These are phyloP conservation scores for Semibalanus balanoides DNA, from an alignment of 1,140 invertebrate genomes.

Conservation along the genomic window DNA sequence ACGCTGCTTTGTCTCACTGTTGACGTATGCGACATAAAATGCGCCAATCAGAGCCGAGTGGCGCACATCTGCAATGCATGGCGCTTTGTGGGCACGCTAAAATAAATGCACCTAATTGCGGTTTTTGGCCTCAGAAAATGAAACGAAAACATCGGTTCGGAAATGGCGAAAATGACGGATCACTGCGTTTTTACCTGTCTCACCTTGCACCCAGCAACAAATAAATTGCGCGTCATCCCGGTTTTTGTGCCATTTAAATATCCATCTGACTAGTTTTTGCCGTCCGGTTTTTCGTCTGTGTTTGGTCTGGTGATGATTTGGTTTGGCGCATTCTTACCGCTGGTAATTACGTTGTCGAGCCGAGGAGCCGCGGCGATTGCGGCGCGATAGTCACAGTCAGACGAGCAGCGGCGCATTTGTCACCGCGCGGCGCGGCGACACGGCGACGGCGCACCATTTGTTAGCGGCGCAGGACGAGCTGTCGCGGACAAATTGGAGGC, in stretches of 20 bases:
- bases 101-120: not conserved
- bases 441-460: not conserved
- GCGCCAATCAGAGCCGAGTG: not conserved
- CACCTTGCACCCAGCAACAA: not conserved
- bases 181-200: not conserved
- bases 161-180: not conserved
- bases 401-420: slow-evolving; percentile 1
- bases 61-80: not conserved
- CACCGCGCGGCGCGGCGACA: not conserved
- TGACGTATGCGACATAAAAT: not conserved
- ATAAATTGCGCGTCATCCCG: not conserved
- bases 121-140: not conserved
- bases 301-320: not conserved
- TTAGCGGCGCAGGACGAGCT: not conserved
- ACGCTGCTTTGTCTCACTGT: not conserved
- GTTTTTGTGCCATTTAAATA: not conserved
- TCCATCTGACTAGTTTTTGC: not conserved
- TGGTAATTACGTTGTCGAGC: not conserved
- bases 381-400: not conserved
- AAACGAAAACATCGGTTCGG: not conserved
- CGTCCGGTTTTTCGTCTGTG: not conserved
- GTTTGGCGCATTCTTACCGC: not conserved
- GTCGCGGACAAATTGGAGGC: not conserved
- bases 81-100: not conserved
- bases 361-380: not conserved